Conservation (phyloP, 2,113 vertebrate species). For the Corvus hawaiiensis region DNA sequence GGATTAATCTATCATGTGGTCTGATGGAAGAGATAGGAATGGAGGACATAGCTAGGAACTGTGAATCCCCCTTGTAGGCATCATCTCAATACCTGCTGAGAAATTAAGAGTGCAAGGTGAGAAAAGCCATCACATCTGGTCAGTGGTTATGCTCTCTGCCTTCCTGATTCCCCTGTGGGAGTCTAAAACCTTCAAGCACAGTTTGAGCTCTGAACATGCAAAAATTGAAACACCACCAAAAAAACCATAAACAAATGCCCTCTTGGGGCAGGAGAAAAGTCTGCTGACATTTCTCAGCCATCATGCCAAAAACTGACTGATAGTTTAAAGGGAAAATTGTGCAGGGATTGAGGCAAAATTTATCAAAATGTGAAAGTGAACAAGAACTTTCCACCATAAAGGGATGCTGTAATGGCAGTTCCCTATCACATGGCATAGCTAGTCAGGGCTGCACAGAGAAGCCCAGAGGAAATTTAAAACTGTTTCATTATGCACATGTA, state of each 20-base stretch:
- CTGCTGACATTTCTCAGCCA: background rate
- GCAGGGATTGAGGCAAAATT: background rate
- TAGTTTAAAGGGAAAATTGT: background rate
- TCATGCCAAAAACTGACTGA: background rate
- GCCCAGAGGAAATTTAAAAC: background rate
- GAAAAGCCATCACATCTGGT: background rate
- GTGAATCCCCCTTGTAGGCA: background rate
- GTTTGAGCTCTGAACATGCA: background rate
- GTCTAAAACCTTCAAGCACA: background rate
- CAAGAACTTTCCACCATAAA: background rate
- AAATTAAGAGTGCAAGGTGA: background rate
- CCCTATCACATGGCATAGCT: rapidly evolving
- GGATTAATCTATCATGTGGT: background rate
- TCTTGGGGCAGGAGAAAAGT: background rate
- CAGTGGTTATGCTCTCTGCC: background rate
- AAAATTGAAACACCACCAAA: background rate
- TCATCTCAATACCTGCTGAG: background rate
- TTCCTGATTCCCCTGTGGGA: rapidly evolving
- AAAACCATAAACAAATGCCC: background rate
- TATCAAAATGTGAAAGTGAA: background rate
- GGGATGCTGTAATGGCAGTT: background rate
- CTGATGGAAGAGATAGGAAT: background rate
- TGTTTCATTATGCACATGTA: background rate
- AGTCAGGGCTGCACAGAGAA: background rate
- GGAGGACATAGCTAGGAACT: background rate